Evolutionary conservation across 2,113 vertebrate species (phyloP), one percentile per base, ranked within the genome.

Genomic region (Corythornis vintsioides): DNA sequence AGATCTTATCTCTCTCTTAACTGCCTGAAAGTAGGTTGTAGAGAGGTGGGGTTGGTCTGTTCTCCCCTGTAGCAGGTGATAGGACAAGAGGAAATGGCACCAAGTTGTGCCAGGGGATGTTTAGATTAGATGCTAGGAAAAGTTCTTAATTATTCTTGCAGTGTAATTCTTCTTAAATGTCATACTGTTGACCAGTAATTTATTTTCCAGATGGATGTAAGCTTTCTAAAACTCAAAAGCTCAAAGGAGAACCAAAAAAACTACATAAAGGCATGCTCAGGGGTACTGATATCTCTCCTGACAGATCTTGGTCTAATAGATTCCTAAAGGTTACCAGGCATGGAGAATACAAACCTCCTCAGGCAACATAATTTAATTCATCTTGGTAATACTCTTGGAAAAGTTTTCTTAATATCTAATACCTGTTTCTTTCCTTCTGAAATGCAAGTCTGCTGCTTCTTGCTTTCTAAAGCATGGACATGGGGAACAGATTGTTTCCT

Each of bases 171-270:
- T 72, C 56, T 50, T 73, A 52, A 65, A 82, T 67, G 33, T 26
- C 20, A 35, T 33, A 43, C 19, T 67, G 45, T 15, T 84, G 70
- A 91, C 24, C 26, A 69, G 9, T 52, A 50, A 71, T 86, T 94
- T 82, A 80, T 86, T 89, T 90, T 91, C 38, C 67, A 94, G 63
- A 5, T 84, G 47, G 15, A 45, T 60, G 15, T 33, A 71, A 56
- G 25, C 22, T 90, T 80, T 91, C 66, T 56, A 85, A 88, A 88
- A 66, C 61, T 64, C 61, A 18, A 55, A 89, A 61, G 64, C 93
- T 96, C 73, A 91, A 95, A 96, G 56, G 43, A 89, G 43, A 84
- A 89, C 71, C 61, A 61, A 69, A 76, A 85, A 85, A 92, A 76
- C 28, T 69, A 14, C 42, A 45, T 48, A 82, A 90, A 69, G 48